Conservation (phyloP, 1,140 invertebrate species). For the Chelonus insularis region DNA sequence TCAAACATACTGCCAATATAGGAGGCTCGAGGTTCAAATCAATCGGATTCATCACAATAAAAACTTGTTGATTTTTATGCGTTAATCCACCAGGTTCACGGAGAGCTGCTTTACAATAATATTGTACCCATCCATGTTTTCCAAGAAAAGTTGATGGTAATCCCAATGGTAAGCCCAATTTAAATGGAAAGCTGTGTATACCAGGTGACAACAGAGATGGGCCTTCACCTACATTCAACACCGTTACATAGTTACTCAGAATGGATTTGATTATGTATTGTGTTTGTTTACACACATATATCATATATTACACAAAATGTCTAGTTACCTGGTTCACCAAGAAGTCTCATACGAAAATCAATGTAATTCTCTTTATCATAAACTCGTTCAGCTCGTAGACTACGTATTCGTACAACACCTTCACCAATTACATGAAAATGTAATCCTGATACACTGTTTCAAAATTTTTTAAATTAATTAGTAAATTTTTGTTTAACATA, state of each 20-base stretch:
- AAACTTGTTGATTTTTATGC: conserved; percentile 95
- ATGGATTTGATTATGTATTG: neutral
- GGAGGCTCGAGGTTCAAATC: conserved; percentile 90
- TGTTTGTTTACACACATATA: neutral
- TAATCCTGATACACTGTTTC: conserved; percentile 67
- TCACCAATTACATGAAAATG: conserved; percentile 94
- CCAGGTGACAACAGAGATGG: conserved; percentile 87
- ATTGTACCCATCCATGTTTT: conserved; percentile 95
- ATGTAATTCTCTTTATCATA: conserved; percentile 94
- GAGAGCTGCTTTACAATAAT: conserved; percentile 89
- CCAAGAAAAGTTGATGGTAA: conserved; percentile 91
- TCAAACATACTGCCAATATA: conserved; percentile 76
- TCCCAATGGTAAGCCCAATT: conserved; percentile 85
- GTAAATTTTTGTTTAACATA: neutral
- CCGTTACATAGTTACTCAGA: neutral
- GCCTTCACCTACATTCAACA: conserved; percentile 67
- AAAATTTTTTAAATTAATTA: conserved; percentile 14
- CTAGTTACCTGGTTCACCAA: conserved; percentile 88
- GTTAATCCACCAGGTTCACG: conserved; percentile 86
- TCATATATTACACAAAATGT: no score
- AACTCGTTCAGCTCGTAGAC: conserved; percentile 77
- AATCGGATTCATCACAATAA: conserved; percentile 95
- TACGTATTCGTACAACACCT: conserved; percentile 81
- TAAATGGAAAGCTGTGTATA: conserved; percentile 95
- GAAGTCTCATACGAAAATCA: conserved; percentile 89